Evolutionary conservation across 2,888 invertebrate species (phyloP), one percentile per base, ranked within the genome.

Genomic region (Meiosimyza decipiens): DNA sequence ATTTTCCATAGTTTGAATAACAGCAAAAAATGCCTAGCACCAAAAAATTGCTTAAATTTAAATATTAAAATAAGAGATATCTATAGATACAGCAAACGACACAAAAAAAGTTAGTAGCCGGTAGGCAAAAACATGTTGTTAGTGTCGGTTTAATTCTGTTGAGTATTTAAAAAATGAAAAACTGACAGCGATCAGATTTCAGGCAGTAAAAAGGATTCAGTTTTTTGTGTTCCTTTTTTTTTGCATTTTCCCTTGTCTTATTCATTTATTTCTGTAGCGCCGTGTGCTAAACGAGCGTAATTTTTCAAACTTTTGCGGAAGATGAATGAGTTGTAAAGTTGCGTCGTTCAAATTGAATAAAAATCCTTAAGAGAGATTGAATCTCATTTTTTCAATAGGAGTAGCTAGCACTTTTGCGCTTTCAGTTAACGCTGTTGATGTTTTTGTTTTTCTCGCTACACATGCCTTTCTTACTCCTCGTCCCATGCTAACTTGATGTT

Each of bases 291-390:
- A 49, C 49, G 63, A 63, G 49, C 16, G 18, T 47, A n/a, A 63
- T 49, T 63, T 63, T 63, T 63, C 63, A 63, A 63, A 63, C 2
- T 63, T 63, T 9, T 40, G 47, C 63, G 63, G 40, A 63, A 16
- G 63, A 63, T 63, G 49, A 63, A 63, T 63, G 63, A 49, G 40
- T 2, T 18, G 13, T 12, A 7, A 6, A 63, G 40, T 13, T 18
- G 18, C 63, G 63, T 40, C 63, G 16, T 13, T 28, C 47, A 16
- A 63, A 49, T 63, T 16, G 49, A 63, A 63, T 63, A 47, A 63
- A 63, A 63, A 63, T 63, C 49, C 63, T 40, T 49, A 57, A 18
- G 28, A 15, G 13, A 28, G 28, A 22, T 12, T 57, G n/a, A 15
- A 28, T 57, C 28, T 28, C 28, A 40, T 57, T 57, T 28, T 12